Conservation (phyloP, 2,888 invertebrate genomes). For the Drepanosiphum platanoidis region DNA sequence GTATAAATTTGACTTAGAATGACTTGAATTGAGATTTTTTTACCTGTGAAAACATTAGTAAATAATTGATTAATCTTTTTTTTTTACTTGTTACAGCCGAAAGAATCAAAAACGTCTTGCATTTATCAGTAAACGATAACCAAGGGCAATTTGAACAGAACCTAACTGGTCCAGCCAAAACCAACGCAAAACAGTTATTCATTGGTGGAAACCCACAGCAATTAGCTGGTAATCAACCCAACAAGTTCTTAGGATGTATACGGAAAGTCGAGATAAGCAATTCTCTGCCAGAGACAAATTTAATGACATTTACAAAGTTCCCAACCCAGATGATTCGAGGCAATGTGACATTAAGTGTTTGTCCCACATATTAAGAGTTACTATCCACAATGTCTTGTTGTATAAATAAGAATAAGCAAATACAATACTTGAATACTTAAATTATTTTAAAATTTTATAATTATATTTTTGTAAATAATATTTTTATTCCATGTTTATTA, state of each 20-base stretch:
- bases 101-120: conserved; percentile 90
- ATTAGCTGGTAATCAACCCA: conserved; percentile 73
- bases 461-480: conserved; percentile 50
- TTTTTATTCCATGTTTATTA: conserved; percentile 26
- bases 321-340: conserved; percentile 74
- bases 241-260: conserved; percentile 84
- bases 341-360: conserved; percentile 80
- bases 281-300: background rate
- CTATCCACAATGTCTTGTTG: conserved; percentile 18
- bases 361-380: conserved; percentile 77
- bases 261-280: conserved; percentile 76
- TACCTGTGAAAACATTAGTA: background rate
- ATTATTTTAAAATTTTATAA: conserved; percentile 26
- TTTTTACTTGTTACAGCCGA: conserved; percentile 71
- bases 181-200: conserved; percentile 76
- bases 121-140: conserved; percentile 79
- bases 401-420: conserved; percentile 10
- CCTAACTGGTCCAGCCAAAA: conserved; percentile 77
- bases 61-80: background rate
- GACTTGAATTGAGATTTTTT: background rate
- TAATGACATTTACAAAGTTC: conserved; percentile 71
- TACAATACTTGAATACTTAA: background rate
- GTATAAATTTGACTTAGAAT: background rate
- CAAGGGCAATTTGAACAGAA: conserved; percentile 74
- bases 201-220: conserved; percentile 84